Base-by-base conservation (phyloP, 2,113 vertebrate genomes). In the Cyrtonyx montezumae region DNA sequence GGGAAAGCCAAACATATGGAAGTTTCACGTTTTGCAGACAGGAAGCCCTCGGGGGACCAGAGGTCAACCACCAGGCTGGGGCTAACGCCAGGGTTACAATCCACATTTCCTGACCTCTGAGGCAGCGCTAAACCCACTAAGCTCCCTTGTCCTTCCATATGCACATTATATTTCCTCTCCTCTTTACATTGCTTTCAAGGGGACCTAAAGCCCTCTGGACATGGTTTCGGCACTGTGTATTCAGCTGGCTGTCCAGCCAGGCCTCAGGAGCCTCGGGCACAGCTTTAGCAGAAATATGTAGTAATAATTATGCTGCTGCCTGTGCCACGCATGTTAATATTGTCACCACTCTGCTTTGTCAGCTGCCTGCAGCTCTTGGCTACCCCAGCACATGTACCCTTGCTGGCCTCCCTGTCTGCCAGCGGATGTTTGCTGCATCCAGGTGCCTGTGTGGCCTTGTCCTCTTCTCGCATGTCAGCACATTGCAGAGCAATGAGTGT, bases 1-100 rank as follows among this genome's bases (percentile, higher is more conserved):
- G 43, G 88, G 90, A 96, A 91, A 95, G 37, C 61, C 92, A 96
- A 96, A 94, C 96, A 96, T 94, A 96, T 95, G 95, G 95, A 94
- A 93, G 83, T 87, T 94, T 94, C 96, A 88, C 89, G 70, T 96
- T 94, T 65, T 94, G 84, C 94, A 95, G 89, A 80, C 87, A 92
- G 95, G 93, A 94, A 95, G 83, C 87, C 67, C 87, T 46, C 90
- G 0, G 48, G 79, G 87, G 91, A 95, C 87, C 78, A 89, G 79
- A 96, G 95, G 96, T 95, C 94, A 94, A 77, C 65, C 61, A 83
- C 91, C 93, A 95, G 84, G 84, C 91, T 91, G 79, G 76, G 79
- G 65, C 73, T 42, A 82, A 89, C 87, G 79, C 89, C 84, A 73
- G 89, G 91, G 91, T 92, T 91, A 88, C 91, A 95, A 89, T 61